Base-by-base conservation (phyloP, 1,140 invertebrate genomes). In the Acromyrmex echinatior region DNA sequence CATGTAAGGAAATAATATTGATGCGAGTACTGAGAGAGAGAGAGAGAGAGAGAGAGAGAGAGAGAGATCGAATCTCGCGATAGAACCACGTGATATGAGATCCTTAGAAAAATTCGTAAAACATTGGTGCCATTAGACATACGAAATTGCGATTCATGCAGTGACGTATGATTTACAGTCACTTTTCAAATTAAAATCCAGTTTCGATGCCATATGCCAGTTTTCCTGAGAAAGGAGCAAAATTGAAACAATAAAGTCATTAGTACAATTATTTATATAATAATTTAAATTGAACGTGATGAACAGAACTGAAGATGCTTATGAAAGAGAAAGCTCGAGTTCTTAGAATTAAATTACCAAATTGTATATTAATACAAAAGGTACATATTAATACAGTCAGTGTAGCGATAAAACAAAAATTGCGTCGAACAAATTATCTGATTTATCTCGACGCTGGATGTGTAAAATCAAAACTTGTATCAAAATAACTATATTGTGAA, bases 31-130 rank as follows among this genome's bases (percentile, higher is more conserved):
- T 4, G 25, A 53, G 18, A 78, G 25, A 25, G 25, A 25, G 25
- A 25, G 25, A 25, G 25, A 25, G 25, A 25, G 25, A 25, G 25
- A 25, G 25, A 25, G 1, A 25, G 21, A 21, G 21, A 21, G 21
- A 21, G 21, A 21, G 21, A 21, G 21, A 21, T 63, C 35, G 14
- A 76, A 56, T 45, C 16, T 18, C 25, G 18, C 35, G 80, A 62
- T 31, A 31, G 28, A 31, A 31, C 28, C 28, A 31, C 3, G 28
- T 31, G 28, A 31, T 82, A 31, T 31, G 60, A 62, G 31, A 28
- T 31, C 3, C 31, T 14, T 45, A 31, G 53, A 84, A 14, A 84
- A 76, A 82, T 35, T 82, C 35, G 35, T 82, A 49, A 73, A 82
- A 74, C 39, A 39, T 14, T 49, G 16, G 3, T 45, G 3, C 14